Evolutionary conservation across 2,888 invertebrate species (phyloP).

Genomic region (Oscheius onirici): DNA sequence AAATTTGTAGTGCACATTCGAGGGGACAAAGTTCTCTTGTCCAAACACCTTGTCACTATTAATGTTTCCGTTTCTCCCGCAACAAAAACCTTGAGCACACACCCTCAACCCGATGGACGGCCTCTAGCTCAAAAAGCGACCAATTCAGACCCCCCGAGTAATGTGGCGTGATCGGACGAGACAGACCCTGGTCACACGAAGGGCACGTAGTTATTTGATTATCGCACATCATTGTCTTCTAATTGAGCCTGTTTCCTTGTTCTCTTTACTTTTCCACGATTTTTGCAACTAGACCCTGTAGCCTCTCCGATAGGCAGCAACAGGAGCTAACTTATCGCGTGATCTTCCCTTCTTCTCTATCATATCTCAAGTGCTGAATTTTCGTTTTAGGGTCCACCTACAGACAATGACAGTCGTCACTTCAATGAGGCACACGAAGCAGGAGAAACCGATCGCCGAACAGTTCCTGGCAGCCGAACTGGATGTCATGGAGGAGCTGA

Average conservation of each 20-base stretch:
- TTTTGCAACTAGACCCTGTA: neutral
- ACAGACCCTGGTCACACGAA: neutral
- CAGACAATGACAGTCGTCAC: conserved; percentile 37
- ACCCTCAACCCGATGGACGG: neutral
- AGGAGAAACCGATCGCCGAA: conserved; percentile 33
- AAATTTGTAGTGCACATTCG: too few species aligned
- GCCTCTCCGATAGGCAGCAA: neutral
- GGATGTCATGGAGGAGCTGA: conserved; percentile 55
- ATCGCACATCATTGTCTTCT: neutral
- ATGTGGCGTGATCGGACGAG: conserved; percentile 21
- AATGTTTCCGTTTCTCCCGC: too few species aligned
- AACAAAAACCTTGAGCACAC: too few species aligned
- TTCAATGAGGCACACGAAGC: conserved; percentile 23
- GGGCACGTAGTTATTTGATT: neutral
- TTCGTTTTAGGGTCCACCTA: neutral
- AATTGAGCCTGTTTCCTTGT: neutral
- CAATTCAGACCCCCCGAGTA: neutral
- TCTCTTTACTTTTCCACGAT: neutral
- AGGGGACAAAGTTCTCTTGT: too few species aligned
- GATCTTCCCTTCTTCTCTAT: neutral
- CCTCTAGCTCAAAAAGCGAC: conserved; percentile 11
- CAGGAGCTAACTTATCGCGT: neutral
- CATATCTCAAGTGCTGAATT: neutral
- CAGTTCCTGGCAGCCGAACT: conserved; percentile 60
- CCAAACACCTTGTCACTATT: too few species aligned